Conservation (phyloP, 2,797 vertebrate genomes). For the Mus minutoides region DNA sequence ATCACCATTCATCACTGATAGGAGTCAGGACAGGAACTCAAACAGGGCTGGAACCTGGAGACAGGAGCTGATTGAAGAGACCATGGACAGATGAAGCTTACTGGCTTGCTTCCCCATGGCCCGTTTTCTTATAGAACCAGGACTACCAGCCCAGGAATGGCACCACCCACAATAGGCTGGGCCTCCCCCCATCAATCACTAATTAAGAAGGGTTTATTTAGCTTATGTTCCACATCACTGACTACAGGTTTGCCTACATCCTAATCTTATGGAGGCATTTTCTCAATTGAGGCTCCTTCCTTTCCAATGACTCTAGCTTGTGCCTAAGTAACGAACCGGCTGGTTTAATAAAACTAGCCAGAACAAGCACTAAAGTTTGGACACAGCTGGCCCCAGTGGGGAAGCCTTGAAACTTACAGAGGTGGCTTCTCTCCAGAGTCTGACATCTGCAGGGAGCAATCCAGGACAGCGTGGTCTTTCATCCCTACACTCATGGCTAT, state of each 20-base stretch:
- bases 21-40: not conserved
- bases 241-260: not conserved
- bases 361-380: not conserved
- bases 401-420: not conserved
- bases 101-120: too few species aligned
- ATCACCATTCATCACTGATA: not conserved
- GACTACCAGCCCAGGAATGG: not conserved
- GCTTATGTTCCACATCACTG: too few species aligned
- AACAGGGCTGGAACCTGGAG: not conserved
- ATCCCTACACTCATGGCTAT: fast-evolving
- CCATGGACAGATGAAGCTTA: not conserved
- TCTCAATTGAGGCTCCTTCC: not conserved
- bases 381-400: fast-evolving
- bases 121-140: not conserved
- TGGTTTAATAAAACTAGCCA: not conserved
- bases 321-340: not conserved
- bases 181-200: not conserved
- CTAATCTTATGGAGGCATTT: too few species aligned
- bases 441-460: not conserved
- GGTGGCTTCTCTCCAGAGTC: not conserved
- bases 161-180: not conserved
- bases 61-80: not conserved
- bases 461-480: not conserved
- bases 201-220: too few species aligned
- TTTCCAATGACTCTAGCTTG: not conserved